Conservation (phyloP, 2,888 invertebrate species). For the Ophion slaviceki region DNA sequence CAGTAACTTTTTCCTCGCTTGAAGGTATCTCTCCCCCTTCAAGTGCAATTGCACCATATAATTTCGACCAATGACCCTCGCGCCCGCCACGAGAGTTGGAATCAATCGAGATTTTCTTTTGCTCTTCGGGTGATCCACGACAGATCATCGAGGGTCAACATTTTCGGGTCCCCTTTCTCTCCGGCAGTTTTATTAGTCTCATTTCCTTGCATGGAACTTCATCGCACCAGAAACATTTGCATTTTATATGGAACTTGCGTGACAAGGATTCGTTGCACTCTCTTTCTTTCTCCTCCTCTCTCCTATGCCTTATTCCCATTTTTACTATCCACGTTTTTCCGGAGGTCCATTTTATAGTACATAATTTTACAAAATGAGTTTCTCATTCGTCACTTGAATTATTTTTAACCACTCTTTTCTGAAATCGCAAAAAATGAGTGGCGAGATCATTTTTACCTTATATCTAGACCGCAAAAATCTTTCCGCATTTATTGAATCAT, state of each 20-base stretch:
- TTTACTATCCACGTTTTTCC: neutral
- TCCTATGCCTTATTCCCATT: neutral
- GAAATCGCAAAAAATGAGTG: no score
- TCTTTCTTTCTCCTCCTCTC: neutral
- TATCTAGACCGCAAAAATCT: no score
- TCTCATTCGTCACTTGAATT: neutral
- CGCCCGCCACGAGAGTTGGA: no score
- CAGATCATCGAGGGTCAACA: no score
- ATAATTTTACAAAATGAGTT: neutral
- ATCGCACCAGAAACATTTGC: constrained; percentile 12
- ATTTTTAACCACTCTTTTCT: neutral
- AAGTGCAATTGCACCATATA: no score
- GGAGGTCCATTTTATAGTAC: neutral
- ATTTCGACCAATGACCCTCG: no score
- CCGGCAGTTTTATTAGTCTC: neutral
- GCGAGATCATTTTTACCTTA: no score
- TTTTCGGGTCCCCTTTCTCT: neutral
- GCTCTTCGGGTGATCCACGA: no score
- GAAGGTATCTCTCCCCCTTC: no score
- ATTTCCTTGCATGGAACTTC: constrained; percentile 13
- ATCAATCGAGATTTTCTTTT: no score
- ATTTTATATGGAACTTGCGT: constrained; percentile 35
- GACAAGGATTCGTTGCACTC: constrained; percentile 22
- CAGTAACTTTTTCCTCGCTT: no score
- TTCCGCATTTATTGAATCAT: no score